Base-by-base conservation (phyloP, 2,888 invertebrate genomes). In the Sthenelais limicola region DNA sequence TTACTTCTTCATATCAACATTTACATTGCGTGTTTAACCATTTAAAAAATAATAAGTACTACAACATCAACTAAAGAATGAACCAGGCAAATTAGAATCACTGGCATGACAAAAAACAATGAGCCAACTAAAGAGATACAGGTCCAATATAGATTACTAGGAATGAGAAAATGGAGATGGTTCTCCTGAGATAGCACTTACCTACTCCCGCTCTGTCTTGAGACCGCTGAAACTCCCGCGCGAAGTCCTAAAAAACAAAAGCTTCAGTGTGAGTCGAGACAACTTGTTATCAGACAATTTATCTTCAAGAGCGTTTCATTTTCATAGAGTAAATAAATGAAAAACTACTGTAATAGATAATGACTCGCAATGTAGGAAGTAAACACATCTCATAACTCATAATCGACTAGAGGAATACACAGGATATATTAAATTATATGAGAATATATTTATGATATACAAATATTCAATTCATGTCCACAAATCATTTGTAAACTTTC, bases 181-280 rank as follows among this genome's bases (percentile, higher is more conserved):
- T n/a, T n/a, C n/a, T n/a, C n/a, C n/a, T n/a, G n/a, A n/a, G n/a
- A n/a, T n/a, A n/a, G n/a, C n/a, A n/a, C n/a, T 9, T 69, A 69
- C 69, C 69, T 52, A 54, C 35, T 12, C 69, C 69, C 18, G 49
- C 51, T 24, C 52, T n/a, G 3, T 38, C 43, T 1, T 51, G 52
- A 33, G 54, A 33, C 38, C 51, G 68, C 28, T 51, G 69, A 69
- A 69, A 69, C n/a, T 54, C 49, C 26, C 69, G n/a, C 21, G 52
- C 69, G 26, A 69, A 54, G 30, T 69, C 69, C 69, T 69, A 54
- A 69, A 69, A 54, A 21, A n/a, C 26, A n/a, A 5, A 18, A 43
- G 9, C 43, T 12, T 43, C 9, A 12, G 18, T 43, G 9, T 15
- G 9, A 12, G 15, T 43, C 9, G 9, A 12, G 15, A 43, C 15